Conservation (phyloP, 1,140 invertebrate genomes). For the Drosophila kikkawai region DNA sequence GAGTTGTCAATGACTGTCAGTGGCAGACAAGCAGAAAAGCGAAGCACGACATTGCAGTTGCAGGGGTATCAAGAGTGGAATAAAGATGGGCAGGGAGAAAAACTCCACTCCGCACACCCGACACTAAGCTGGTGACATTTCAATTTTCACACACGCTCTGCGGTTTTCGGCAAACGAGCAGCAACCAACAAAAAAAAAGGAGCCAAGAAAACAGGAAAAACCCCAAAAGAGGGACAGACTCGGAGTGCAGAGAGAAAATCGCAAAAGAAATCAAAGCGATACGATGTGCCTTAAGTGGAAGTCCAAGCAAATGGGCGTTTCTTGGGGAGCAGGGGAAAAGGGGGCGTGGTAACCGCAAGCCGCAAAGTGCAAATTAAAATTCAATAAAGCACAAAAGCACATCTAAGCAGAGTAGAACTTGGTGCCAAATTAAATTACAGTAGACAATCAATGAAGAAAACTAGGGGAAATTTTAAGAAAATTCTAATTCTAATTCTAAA, state of each 20-base stretch:
- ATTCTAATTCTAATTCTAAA: too few species aligned
- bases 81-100: constrained; percentile 5
- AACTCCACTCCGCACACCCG: constrained; percentile 38
- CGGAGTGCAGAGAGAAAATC: constrained; percentile 15
- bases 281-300: constrained; percentile 22
- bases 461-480: too few species aligned
- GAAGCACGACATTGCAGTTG: constrained; percentile 52
- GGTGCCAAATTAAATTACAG: constrained; percentile 35
- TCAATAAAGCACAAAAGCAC: constrained; percentile 49
- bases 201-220: background rate
- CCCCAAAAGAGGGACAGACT: background rate
- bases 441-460: background rate
- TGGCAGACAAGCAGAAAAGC: constrained; percentile 76
- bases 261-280: constrained; percentile 44
- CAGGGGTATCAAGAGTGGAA: constrained; percentile 23
- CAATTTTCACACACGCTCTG: constrained; percentile 79
- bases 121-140: constrained; percentile 69
- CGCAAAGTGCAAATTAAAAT: constrained; percentile 71
- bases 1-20: constrained; percentile 80
- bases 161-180: constrained; percentile 43
- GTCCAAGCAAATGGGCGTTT: constrained; percentile 26
- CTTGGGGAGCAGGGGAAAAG: constrained; percentile 23
- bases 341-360: constrained; percentile 43
- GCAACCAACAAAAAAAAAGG: constrained; percentile 3
- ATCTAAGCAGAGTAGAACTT: constrained; percentile 14